Evolutionary conservation across 1,140 invertebrate species (phyloP).

Genomic region (Lethocerus indicus): DNA sequence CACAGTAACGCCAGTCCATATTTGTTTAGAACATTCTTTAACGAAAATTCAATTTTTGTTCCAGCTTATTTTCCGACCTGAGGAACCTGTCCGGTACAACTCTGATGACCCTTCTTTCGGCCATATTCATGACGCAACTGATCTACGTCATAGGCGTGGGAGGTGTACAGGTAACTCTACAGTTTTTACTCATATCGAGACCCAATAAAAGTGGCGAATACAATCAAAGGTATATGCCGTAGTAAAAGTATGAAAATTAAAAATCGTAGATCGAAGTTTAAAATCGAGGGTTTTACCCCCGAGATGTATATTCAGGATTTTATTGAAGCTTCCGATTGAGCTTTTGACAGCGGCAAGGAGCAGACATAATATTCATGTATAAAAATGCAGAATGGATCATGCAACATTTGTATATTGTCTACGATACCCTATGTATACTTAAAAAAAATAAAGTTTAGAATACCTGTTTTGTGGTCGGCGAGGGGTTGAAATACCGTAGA

Average conservation of each 20-base stretch:
- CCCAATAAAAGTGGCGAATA: neutral
- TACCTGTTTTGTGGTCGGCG: too few relatives aligned
- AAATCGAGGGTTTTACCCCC: neutral
- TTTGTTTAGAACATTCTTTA: too few relatives aligned
- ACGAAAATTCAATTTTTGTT: too few relatives aligned
- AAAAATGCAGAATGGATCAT: too few relatives aligned
- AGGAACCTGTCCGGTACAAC: slow-evolving; percentile 43
- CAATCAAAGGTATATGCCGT: neutral
- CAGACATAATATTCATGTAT: too few relatives aligned
- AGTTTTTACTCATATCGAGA: neutral
- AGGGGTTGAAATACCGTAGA: too few relatives aligned
- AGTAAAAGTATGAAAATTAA: neutral
- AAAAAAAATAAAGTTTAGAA: too few relatives aligned
- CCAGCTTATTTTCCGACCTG: slow-evolving; percentile 46
- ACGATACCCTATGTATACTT: too few relatives aligned
- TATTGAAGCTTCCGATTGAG: neutral
- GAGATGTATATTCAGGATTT: neutral
- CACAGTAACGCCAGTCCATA: too few relatives aligned
- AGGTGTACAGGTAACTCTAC: slow-evolving; percentile 36
- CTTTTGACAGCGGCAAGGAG: neutral
- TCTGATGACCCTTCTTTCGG: slow-evolving; percentile 45
- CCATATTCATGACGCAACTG: slow-evolving; percentile 46
- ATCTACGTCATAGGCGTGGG: slow-evolving; percentile 51
- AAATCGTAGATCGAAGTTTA: neutral
- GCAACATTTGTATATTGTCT: too few relatives aligned